phyloP scores from a whole-genome alignment of 2,888 invertebrate genomes.

The Abscondita cerata region DNA sequence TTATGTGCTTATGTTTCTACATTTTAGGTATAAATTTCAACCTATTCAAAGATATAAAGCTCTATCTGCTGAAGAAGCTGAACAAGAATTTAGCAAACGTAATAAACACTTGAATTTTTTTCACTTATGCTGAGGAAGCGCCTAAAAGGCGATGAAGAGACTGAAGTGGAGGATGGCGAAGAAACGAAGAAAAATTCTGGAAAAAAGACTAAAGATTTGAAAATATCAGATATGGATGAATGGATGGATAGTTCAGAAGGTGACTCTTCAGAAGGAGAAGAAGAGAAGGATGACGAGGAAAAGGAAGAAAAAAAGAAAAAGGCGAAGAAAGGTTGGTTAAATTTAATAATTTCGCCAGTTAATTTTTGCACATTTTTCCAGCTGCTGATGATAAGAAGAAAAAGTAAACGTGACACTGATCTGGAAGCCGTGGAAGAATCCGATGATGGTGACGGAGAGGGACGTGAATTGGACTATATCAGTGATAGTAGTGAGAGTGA shows the following conservation, averaged over 20 bases:
- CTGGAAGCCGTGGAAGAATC: constrained; percentile 95
- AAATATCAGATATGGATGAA: constrained; percentile 94
- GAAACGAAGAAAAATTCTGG: constrained; percentile 71
- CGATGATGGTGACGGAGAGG: constrained; percentile 97
- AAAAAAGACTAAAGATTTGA: constrained; percentile 72
- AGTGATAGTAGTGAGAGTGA: constrained; percentile 77
- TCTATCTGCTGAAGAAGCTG: constrained; percentile 96
- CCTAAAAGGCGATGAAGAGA: constrained; percentile 73
- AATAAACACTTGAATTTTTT: constrained; percentile 97
- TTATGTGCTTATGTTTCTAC: neutral
- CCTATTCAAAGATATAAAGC: constrained; percentile 91
- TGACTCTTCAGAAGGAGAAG: constrained; percentile 77
- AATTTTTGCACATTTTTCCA: constrained; percentile 7
- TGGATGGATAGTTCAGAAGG: constrained; percentile 86
- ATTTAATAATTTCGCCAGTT: neutral
- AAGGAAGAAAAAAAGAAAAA: constrained; percentile 73
- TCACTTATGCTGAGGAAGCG: constrained; percentile 92
- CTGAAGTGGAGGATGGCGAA: constrained; percentile 66
- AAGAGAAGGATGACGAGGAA: constrained; percentile 66
- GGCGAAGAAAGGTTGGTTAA: constrained; percentile 44
- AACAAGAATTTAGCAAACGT: constrained; percentile 93
- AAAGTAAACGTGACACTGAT: constrained; percentile 83
- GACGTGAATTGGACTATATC: constrained; percentile 93
- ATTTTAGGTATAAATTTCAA: constrained; percentile 82
- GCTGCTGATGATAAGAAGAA: constrained; percentile 62